Base-by-base conservation (phyloP, 2,888 invertebrate species). In the Synergus laeviventris region DNA sequence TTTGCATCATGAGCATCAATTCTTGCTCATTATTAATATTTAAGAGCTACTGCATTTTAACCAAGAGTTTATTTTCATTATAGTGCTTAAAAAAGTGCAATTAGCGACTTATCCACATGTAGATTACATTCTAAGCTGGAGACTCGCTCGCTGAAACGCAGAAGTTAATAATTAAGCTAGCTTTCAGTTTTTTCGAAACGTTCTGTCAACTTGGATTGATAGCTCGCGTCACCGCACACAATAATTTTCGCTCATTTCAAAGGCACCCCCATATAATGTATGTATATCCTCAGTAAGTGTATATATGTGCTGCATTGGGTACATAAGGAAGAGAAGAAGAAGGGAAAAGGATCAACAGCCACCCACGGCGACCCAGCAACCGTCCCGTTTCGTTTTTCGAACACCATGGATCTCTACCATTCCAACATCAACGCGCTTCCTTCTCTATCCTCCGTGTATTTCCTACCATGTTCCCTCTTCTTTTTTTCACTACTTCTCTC, bases 311-410 rank as follows among this genome's bases (percentile, higher is more conserved):
- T 49, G 49, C 49, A 49, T 45, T 60, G 45, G 38, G 61, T 78
- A 61, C 62, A 73, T 60, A 62, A 74, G 64, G 78, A 80, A 66
- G 73, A 76, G 75, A 77, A 77, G 76, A 79, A 79, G 77, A 81
- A 82, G 75, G 77, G 79, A 80, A 82, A 80, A 77, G 80, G 79
- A 80, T 82, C 79, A 78, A 79, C 81, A 84, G 83, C 85, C 85
- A 84, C 85, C 85, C 86, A 85, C 84, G 84, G 85, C 79, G 85
- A 76, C 78, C 74, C 82, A 74, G 79, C 78, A 81, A 80, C 77
- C 81, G 79, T 82, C 79, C 81, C 78, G 77, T 82, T 80, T 83
- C 81, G 70, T 80, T 79, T 79, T 79, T 76, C 81, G 73, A 78
- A 75, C 74, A 77, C 73, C 76, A 3, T n/a, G n/a, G 49, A 74